phyloP scores from a whole-genome alignment of 2,888 invertebrate genomes.

The Noctua comes region DNA sequence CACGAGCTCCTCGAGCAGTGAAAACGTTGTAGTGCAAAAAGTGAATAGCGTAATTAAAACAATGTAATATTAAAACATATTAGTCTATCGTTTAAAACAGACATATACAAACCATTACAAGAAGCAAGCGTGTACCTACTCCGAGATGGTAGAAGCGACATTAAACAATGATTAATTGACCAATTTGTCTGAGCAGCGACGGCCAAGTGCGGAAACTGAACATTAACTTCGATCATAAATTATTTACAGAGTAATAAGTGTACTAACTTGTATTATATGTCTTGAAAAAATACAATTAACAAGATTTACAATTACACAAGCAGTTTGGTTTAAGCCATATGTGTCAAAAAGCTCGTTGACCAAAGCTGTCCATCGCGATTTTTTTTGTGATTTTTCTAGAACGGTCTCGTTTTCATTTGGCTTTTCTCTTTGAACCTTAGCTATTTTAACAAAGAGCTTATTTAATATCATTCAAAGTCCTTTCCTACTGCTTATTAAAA shows the following conservation, averaged over 20 bases:
- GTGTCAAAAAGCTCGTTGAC: background rate
- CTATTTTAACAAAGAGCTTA: background rate
- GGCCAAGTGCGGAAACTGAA: conserved; percentile 65
- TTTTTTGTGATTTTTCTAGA: background rate
- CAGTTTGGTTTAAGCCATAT: background rate
- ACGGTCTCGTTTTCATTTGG: background rate
- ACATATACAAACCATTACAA: conserved; percentile 63
- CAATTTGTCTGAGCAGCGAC: conserved; percentile 76
- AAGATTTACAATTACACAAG: conserved; percentile 23
- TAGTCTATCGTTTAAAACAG: conserved; percentile 44
- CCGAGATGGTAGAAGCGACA: conserved; percentile 72
- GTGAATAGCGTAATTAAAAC: conserved; percentile 25
- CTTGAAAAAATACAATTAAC: conserved; percentile 36
- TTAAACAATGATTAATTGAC: conserved; percentile 83
- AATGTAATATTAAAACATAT: conserved; percentile 27
- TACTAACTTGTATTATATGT: conserved; percentile 27
- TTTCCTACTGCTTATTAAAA: background rate
- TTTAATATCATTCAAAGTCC: background rate
- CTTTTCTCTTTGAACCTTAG: background rate
- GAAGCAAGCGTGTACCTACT: conserved; percentile 62
- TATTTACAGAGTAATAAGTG: conserved; percentile 56
- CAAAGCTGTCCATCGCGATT: background rate
- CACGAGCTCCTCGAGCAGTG: background rate
- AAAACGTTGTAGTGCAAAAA: background rate
- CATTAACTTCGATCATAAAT: conserved; percentile 67